phyloP scores from a whole-genome alignment of 1,140 invertebrate genomes.

The Kradibia gibbosae region DNA sequence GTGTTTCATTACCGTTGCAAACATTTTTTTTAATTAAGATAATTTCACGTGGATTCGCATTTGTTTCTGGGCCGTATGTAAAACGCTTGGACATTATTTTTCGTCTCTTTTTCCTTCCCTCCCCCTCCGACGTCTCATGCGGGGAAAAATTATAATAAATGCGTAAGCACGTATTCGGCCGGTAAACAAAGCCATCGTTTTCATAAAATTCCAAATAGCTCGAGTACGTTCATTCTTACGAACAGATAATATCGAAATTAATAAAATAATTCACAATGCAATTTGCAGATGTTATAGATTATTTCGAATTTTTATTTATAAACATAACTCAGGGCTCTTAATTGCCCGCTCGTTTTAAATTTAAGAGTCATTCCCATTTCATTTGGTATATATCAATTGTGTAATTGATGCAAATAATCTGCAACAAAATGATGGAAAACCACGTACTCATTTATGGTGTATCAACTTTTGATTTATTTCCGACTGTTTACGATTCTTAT shows the following conservation, averaged over 20 bases:
- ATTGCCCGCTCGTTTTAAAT: not conserved
- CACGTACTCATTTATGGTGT: not conserved
- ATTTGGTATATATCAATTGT: not conserved
- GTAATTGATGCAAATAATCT: conserved; percentile 6
- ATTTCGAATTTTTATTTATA: not conserved
- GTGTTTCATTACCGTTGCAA: not conserved
- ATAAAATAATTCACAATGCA: not conserved
- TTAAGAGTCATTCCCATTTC: not conserved
- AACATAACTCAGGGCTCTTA: not conserved
- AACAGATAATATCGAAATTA: not conserved
- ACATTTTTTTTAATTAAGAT: conserved; percentile 22
- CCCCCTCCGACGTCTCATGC: not conserved
- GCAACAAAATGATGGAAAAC: not conserved
- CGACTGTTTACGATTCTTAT: conserved; percentile 1
- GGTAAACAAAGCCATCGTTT: conserved; percentile 4
- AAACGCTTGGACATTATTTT: no score
- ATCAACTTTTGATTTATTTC: not conserved
- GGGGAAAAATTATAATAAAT: conserved; percentile 16
- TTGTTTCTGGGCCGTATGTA: not conserved
- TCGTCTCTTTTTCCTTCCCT: no score
- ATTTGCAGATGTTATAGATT: not conserved
- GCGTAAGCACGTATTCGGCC: not conserved
- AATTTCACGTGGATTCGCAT: not conserved
- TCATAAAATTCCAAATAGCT: not conserved
- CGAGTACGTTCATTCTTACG: not conserved